Conservation (phyloP, 1,140 invertebrate species). For the Asbolus verrucosus region DNA sequence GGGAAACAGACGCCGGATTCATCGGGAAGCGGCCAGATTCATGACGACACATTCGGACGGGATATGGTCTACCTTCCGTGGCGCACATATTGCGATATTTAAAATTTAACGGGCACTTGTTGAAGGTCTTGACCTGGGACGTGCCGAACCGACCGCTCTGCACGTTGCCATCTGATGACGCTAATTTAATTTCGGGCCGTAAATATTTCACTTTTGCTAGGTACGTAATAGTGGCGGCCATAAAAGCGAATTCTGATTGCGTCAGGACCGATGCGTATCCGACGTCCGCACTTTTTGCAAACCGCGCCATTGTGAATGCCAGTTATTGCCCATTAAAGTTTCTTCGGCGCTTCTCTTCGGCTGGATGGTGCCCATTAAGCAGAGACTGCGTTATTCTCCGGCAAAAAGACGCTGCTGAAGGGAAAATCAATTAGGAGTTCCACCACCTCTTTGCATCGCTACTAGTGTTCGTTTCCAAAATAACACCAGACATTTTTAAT, state of each 20-base stretch:
- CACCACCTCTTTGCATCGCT: neutral
- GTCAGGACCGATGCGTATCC: constrained; percentile 25
- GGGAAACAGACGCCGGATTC: constrained; percentile 20
- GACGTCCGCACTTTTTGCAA: constrained; percentile 17
- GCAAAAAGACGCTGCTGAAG: constrained; percentile 14
- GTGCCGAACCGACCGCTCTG: neutral
- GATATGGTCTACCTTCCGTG: constrained; percentile 41
- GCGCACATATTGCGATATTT: constrained; percentile 9
- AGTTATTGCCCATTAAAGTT: neutral
- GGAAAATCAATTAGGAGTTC: neutral
- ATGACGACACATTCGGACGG: constrained; percentile 17
- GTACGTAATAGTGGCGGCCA: constrained; percentile 11
- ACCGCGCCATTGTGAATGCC: neutral
- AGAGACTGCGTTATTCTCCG: too few relatives aligned
- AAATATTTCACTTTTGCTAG: constrained; percentile 16
- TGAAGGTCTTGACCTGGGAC: neutral
- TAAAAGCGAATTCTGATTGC: constrained; percentile 20
- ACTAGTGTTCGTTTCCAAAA: neutral
- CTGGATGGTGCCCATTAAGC: neutral
- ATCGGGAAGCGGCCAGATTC: constrained; percentile 21
- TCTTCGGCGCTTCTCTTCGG: neutral
- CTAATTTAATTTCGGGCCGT: constrained; percentile 16
- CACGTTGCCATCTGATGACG: neutral
- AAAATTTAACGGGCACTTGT: constrained; percentile 33
- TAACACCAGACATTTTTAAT: neutral